Percentiles rank a stretch among this genome's conserved stretches.
These are phyloP conservation scores for Scaptomyza montana DNA, from an alignment of 1,140 invertebrate species.

Conservation along the genomic window DNA sequence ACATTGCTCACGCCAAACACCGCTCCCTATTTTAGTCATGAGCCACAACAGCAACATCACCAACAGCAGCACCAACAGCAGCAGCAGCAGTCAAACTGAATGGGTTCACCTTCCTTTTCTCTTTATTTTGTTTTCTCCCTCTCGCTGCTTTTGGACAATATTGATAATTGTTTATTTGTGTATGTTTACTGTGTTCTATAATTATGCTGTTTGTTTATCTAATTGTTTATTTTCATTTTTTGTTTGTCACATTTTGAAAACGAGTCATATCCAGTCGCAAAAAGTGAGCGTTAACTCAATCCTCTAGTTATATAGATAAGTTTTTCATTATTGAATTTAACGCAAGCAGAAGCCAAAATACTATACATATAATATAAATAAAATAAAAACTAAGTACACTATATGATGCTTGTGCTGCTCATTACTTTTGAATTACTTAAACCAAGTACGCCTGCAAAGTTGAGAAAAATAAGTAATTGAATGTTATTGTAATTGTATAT, in stretches of 20 bases:
- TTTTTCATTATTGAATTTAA: slow-evolving; percentile 69
- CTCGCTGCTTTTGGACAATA: slow-evolving; percentile 6
- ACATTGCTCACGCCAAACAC: slow-evolving; percentile 96
- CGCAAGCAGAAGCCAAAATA: slow-evolving; percentile 53
- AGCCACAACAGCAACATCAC: slow-evolving; percentile 84
- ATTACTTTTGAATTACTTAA: slow-evolving; percentile 42
- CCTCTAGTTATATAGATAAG: slow-evolving; percentile 50
- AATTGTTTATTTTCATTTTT: slow-evolving; percentile 9
- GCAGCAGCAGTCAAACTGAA: slow-evolving; percentile 86
- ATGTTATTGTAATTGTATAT: slow-evolving; percentile 8
- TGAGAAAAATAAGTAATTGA: neutral
- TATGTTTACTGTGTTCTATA: slow-evolving; percentile 40
- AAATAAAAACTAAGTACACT: slow-evolving; percentile 49
- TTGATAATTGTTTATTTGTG: slow-evolving; percentile 40
- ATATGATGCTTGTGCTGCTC: slow-evolving; percentile 5
- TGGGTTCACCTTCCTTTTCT: neutral
- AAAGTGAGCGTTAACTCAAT: slow-evolving; percentile 20
- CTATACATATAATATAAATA: slow-evolving; percentile 17
- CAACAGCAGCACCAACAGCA: slow-evolving; percentile 8
- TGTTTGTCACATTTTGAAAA: slow-evolving; percentile 18
- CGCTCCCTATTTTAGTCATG: slow-evolving; percentile 97
- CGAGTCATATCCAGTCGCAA: slow-evolving; percentile 59
- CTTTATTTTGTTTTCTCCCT: too few species aligned
- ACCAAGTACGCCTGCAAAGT: slow-evolving; percentile 66
- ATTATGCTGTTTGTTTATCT: slow-evolving; percentile 26